phyloP scores from a whole-genome alignment of 2,113 vertebrate species.

The Diadophis punctatus region DNA sequence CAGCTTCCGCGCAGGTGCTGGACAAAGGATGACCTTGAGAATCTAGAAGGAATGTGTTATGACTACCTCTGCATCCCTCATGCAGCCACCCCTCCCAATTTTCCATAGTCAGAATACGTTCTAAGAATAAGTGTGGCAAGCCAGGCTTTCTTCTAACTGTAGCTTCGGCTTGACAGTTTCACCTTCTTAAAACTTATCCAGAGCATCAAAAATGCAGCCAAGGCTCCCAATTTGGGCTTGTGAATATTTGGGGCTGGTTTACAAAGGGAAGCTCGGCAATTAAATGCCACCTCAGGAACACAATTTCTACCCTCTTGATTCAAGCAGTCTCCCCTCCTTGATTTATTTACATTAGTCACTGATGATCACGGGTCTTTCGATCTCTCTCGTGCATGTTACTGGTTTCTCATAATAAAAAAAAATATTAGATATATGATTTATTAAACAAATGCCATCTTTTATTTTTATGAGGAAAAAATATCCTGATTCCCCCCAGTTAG shows the following conservation, averaged over 20 bases:
- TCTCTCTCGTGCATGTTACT: neutral
- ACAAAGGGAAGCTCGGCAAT: neutral
- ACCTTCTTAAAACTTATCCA: neutral
- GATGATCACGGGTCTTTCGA: neutral
- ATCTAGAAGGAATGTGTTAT: too few relatives aligned
- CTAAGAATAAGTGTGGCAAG: too few relatives aligned
- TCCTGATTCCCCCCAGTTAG: neutral
- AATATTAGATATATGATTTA: neutral
- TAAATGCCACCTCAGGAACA: neutral
- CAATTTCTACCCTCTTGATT: neutral
- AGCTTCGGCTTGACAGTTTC: too few relatives aligned
- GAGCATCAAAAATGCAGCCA: neutral
- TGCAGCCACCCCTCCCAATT: too few relatives aligned
- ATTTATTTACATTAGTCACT: neutral
- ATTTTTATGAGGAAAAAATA: neutral
- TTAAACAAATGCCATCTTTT: neutral
- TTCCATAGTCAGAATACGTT: too few relatives aligned
- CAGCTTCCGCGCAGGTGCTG: too few relatives aligned
- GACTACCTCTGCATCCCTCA: too few relatives aligned
- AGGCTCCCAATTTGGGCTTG: neutral
- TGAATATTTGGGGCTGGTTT: neutral
- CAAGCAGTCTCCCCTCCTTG: neutral
- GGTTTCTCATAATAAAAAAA: neutral
- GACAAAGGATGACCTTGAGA: too few relatives aligned
- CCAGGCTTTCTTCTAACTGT: too few relatives aligned